Percentiles rank a stretch among this genome's conserved stretches.
phyloP scores from a whole-genome alignment of 23 tunicate species.

The Diplosoma virens region DNA sequence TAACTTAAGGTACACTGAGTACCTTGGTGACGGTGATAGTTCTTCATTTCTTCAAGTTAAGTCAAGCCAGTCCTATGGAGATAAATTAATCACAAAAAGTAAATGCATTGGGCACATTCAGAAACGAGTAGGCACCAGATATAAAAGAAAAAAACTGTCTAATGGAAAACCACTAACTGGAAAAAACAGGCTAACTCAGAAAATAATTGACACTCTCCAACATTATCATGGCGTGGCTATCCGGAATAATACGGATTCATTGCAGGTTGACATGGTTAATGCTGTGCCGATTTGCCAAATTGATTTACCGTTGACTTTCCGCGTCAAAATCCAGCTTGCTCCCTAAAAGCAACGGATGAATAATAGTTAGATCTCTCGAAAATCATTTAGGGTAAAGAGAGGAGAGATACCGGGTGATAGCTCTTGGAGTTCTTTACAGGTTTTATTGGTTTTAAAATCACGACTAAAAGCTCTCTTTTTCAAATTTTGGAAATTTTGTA shows the following conservation, averaged over 20 bases:
- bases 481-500: too few relatives aligned
- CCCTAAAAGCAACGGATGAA: too few relatives aligned
- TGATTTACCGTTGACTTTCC: too few relatives aligned
- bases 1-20: neutral
- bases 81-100: neutral
- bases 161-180: constrained; percentile 12
- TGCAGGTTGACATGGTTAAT: constrained; percentile 16
- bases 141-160: constrained; percentile 4
- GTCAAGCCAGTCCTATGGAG: neutral
- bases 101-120: constrained; percentile 10
- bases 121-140: neutral
- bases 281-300: too few relatives aligned
- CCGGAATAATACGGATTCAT: neutral
- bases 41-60: constrained; percentile 1
- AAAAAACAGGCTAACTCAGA: constrained; percentile 5
- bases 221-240: neutral
- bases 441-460: too few relatives aligned
- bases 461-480: too few relatives aligned
- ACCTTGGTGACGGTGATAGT: constrained; percentile 4
- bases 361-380: too few relatives aligned
- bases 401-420: too few relatives aligned
- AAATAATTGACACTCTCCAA: constrained; percentile 13
- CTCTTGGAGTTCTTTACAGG: too few relatives aligned
- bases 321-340: too few relatives aligned
- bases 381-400: too few relatives aligned